phyloP scores from a whole-genome alignment of 2,888 invertebrate genomes.

The Melinaea marsaeus region DNA sequence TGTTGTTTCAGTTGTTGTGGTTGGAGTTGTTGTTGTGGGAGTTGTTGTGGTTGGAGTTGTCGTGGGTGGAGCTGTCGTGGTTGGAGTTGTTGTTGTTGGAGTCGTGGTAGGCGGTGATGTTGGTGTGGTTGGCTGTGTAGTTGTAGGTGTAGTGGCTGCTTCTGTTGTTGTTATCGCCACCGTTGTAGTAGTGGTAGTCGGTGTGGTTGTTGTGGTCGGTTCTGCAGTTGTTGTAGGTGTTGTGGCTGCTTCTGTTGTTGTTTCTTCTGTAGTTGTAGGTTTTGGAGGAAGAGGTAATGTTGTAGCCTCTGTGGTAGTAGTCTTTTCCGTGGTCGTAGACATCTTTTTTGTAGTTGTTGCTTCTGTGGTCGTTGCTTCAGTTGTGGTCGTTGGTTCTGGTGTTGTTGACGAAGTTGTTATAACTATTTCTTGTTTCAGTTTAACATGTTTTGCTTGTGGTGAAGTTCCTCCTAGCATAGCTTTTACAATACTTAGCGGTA shows the following conservation, averaged over 20 bases:
- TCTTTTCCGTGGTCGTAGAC: conserved; percentile 6
- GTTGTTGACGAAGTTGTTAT: conserved; percentile 14
- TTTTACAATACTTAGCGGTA: conserved; percentile 54
- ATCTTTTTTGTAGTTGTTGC: conserved; percentile 13
- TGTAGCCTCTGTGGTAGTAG: no score
- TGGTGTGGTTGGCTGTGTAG: conserved; percentile 19
- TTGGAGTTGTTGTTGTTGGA: conserved; percentile 14
- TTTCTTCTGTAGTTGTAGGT: conserved; percentile 10
- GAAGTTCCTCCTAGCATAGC: conserved; percentile 39
- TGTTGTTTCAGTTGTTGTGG: conserved; percentile 6
- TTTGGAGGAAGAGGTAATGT: neutral
- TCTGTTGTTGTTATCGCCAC: conserved; percentile 20
- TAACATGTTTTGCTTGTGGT: conserved; percentile 11
- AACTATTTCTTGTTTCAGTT: conserved; percentile 9
- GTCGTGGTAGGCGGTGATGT: conserved; percentile 24
- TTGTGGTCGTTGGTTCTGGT: conserved; percentile 8
- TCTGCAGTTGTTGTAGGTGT: neutral
- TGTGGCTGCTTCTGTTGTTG: conserved; percentile 8
- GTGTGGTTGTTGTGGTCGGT: neutral
- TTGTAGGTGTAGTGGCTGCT: conserved; percentile 23
- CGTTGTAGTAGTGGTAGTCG: neutral
- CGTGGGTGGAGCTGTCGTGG: conserved; percentile 15
- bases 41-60: conserved; percentile 16
- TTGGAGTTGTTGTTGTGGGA: conserved; percentile 9
- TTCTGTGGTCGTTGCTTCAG: conserved; percentile 10